A percentile compares a stretch with the other conserved stretches of the same genome.
Evolutionary conservation across 2,888 invertebrate genomes (phyloP).

Genomic region (Polydrusus pterygomalis): DNA sequence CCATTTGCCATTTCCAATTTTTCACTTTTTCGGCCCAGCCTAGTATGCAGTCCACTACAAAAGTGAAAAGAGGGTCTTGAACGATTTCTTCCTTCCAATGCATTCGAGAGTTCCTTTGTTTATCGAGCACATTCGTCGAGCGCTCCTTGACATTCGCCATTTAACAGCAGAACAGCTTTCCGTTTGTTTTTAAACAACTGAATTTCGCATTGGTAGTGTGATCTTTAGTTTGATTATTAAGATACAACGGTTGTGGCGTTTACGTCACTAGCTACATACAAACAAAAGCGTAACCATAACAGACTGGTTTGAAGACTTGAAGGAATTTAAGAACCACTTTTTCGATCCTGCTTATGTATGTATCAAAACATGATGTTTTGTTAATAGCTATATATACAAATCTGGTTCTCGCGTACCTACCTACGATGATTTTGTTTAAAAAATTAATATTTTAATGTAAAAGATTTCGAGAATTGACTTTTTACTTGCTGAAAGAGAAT

Average conservation of each 20-base stretch:
- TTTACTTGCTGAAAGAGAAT: neutral
- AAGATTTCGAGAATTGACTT: neutral
- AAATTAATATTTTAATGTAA: neutral
- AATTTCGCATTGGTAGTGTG: neutral
- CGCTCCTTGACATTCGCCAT: neutral
- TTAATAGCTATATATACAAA: slow-evolving; percentile 40
- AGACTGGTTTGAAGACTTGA: slow-evolving; percentile 40
- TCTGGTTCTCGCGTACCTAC: slow-evolving; percentile 41
- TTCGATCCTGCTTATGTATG: slow-evolving; percentile 17
- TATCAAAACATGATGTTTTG: slow-evolving; percentile 18
- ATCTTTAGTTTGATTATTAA: neutral
- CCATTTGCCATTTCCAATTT: too few species aligned
- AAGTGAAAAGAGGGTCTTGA: slow-evolving; percentile 22
- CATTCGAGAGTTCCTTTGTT: slow-evolving; percentile 13
- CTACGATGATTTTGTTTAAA: slow-evolving; percentile 21
- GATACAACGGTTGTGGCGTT: slow-evolving; percentile 16
- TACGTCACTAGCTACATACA: neutral
- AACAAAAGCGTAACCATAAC: slow-evolving; percentile 18
- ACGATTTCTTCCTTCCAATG: slow-evolving; percentile 23
- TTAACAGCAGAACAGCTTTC: neutral
- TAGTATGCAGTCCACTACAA: slow-evolving; percentile 13
- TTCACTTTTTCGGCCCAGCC: too few species aligned
- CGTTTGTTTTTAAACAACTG: neutral
- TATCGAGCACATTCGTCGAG: neutral
- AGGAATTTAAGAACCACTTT: slow-evolving; percentile 43